Base-by-base conservation (phyloP, 2,888 invertebrate species). In the Prosopocoilus inquinatus region DNA sequence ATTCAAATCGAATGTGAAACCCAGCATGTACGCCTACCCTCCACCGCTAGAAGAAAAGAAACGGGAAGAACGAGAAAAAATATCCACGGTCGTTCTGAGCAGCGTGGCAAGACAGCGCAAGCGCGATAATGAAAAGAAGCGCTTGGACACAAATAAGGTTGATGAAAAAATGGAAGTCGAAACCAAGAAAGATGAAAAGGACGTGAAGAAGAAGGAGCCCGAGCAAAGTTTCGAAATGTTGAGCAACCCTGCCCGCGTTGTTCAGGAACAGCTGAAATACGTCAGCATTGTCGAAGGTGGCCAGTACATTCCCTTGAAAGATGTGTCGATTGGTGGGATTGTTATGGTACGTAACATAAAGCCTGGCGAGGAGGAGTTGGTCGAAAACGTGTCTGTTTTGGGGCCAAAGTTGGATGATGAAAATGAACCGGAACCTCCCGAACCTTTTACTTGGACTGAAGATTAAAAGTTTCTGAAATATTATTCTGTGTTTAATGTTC, bases 21-120 rank as follows among this genome's bases (percentile, higher is more conserved):
- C 98, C 4, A 96, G 96, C 1, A 81, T 91, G 15, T 99, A 93
- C 74, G 98, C 97, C 0, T 99, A 99, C 73, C 97, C 98, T 0
- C 93, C 98, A 7, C 89, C 96, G 0, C 79, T 99, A 53, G 98
- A 99, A 79, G 97, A 98, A 75, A 98, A 99, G 81, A 98, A 98
- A 80, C 94, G 96, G 36, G 96, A 97, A 73, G 95, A 96, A 75
- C 87, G 94, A 34, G 98, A 99, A 76, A 94, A 98, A 72, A 96
- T 99, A 2, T 95, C 96, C 56, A 98, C 98, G 3, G 99, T 98
- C 1, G 94, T 99, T 1, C 82, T 99, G 46, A 96, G 96, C 71
- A 97, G 97, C 70, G 97, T 98, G 0, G 96, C 96, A 0, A 88
- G 96, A 60, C 94, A 91, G 58, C 88, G 91, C 69, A 86, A 91